Percentiles rank a stretch among this genome's conserved stretches.
phyloP scores from a whole-genome alignment of 2,888 invertebrate genomes.

The Spisula solida region DNA sequence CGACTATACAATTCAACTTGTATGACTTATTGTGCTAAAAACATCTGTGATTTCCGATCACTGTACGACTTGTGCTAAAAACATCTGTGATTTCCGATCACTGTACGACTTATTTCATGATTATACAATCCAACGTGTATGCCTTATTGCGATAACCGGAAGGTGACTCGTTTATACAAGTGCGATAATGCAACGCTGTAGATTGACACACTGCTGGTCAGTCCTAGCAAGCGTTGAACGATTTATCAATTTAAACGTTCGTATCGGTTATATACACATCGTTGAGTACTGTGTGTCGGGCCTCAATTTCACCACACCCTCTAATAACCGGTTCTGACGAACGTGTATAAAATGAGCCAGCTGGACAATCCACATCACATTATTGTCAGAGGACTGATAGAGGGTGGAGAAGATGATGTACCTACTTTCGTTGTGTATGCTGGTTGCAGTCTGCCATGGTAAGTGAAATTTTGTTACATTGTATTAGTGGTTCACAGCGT shows the following conservation, averaged over 20 bases:
- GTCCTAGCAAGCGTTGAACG: not conserved
- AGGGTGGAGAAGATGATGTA: not conserved
- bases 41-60: too few relatives aligned
- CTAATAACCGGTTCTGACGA: not conserved
- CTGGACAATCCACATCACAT: not conserved
- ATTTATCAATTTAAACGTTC: not conserved
- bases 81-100: too few relatives aligned
- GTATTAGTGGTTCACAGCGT: not conserved
- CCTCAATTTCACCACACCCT: slow-evolving; percentile 5
- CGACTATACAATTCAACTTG: too few relatives aligned
- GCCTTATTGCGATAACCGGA: too few relatives aligned
- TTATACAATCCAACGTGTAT: too few relatives aligned
- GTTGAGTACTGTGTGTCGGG: not conserved
- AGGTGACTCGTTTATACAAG: too few relatives aligned
- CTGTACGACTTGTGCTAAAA: too few relatives aligned
- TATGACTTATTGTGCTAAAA: too few relatives aligned
- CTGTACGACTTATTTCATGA: too few relatives aligned
- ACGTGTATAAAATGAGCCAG: not conserved
- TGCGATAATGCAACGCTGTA: not conserved
- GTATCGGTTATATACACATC: not conserved
- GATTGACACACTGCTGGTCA: not conserved
- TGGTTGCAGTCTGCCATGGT: slow-evolving; percentile 21
- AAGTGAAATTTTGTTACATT: not conserved
- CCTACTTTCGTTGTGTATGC: not conserved
- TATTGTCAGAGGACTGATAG: not conserved